Evolutionary conservation across 2,888 invertebrate genomes (phyloP).

Genomic region (Dysmachus trigonus): DNA sequence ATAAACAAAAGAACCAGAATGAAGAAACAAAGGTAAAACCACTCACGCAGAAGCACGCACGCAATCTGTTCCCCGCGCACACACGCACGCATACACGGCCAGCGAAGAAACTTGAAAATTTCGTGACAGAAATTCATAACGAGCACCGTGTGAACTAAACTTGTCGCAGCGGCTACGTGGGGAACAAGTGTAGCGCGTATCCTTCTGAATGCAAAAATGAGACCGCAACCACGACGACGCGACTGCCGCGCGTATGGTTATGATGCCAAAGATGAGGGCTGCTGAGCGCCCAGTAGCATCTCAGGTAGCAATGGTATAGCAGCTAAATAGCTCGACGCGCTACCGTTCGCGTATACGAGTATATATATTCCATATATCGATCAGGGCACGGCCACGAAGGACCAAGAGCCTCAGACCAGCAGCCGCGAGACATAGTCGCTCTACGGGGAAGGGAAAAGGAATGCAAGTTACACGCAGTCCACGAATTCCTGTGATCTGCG

Average conservation of each 20-base stretch:
- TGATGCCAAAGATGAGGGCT: constrained; percentile 30
- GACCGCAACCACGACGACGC: not conserved
- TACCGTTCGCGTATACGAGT: not conserved
- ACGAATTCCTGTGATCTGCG: constrained; percentile 53
- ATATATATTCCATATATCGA: not conserved
- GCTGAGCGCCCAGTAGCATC: not conserved
- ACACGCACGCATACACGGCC: constrained; percentile 51
- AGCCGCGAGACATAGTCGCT: not conserved
- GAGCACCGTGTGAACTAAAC: constrained; percentile 62
- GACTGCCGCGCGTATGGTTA: constrained; percentile 7
- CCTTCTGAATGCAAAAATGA: constrained; percentile 20
- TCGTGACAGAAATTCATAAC: constrained; percentile 63
- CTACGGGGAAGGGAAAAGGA: constrained; percentile 33
- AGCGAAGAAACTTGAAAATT: constrained; percentile 59
- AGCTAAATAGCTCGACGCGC: not conserved
- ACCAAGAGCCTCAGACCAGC: not conserved
- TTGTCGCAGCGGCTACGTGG: constrained; percentile 49
- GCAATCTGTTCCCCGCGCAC: constrained; percentile 47
- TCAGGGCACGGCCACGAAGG: constrained; percentile 5
- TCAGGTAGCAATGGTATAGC: not conserved
- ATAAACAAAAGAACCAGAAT: not conserved
- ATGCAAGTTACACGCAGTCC: constrained; percentile 53
- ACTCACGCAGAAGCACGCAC: constrained; percentile 40
- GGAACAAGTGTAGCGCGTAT: constrained; percentile 47
- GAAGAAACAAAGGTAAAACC: constrained; percentile 9